phyloP scores from a whole-genome alignment of 2,797 vertebrate genomes.

The Enoplosus armatus region DNA sequence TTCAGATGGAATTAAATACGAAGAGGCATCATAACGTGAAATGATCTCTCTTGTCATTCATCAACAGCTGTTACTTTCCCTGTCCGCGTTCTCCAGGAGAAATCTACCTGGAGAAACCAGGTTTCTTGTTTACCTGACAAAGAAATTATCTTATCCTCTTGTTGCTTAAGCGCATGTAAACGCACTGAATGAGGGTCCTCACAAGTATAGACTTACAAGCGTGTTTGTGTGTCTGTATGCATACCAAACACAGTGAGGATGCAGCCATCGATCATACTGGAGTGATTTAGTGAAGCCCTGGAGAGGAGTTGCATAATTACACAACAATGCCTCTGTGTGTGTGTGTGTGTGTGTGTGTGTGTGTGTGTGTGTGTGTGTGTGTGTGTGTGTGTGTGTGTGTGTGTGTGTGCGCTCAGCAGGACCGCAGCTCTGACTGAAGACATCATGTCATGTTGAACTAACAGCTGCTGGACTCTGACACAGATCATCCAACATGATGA shows the following conservation, averaged over 20 bases:
- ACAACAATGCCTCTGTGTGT: slow-evolving; percentile 11
- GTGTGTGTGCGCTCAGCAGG: slow-evolving; percentile 14
- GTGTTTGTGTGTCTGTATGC: background rate
- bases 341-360: slow-evolving; percentile 15
- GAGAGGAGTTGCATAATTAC: slow-evolving; percentile 7
- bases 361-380: slow-evolving; percentile 25
- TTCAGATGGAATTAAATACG: no score
- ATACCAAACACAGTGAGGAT: slow-evolving; percentile 9
- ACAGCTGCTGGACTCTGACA: slow-evolving; percentile 54
- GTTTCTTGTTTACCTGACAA: no score
- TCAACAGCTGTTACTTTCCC: no score
- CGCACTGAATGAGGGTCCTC: background rate
- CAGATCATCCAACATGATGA: slow-evolving; percentile 29
- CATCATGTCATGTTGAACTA: slow-evolving; percentile 40
- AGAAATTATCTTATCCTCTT: no score
- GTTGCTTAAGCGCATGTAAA: background rate
- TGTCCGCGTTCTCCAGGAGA: no score
- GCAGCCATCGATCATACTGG: slow-evolving; percentile 30
- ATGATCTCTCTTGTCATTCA: no score
- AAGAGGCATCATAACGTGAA: no score
- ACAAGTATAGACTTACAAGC: background rate
- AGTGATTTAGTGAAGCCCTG: slow-evolving; percentile 30
- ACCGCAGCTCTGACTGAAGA: slow-evolving; percentile 16
- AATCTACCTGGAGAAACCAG: no score
- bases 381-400: slow-evolving; percentile 11